These are phyloP conservation scores for Aythya baeri DNA, from an alignment of 2,113 vertebrate species.

Conservation along the genomic window DNA sequence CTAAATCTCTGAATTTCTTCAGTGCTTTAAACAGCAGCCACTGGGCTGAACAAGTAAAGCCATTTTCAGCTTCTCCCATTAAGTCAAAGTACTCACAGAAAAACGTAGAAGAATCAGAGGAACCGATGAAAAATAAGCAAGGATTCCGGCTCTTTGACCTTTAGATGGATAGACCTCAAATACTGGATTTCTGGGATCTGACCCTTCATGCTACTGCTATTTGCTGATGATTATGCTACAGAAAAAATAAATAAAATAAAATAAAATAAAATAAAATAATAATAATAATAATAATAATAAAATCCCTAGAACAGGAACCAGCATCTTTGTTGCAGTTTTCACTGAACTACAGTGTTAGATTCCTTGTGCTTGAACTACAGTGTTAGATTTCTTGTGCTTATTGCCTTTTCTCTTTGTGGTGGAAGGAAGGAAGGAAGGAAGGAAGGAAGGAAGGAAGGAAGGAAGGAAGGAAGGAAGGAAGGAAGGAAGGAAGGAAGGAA, in stretches of 20 bases:
- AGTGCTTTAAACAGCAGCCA: not conserved
- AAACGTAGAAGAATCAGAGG: not conserved
- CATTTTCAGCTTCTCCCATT: not conserved
- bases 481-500: too few relatives aligned
- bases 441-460: too few relatives aligned
- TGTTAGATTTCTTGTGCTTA: not conserved
- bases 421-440: not conserved
- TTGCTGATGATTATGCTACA: not conserved
- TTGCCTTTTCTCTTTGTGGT: not conserved
- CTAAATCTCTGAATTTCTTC: not conserved
- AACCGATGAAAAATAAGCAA: not conserved
- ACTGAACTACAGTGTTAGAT: not conserved
- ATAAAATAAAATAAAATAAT: too few relatives aligned
- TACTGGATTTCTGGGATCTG: not conserved
- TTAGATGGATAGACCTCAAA: rapidly evolving
- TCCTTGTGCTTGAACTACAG: too few relatives aligned
- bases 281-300: too few relatives aligned
- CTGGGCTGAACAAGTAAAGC: not conserved
- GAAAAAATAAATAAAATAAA: too few relatives aligned
- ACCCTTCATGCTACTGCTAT: not conserved
- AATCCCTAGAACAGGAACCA: not conserved
- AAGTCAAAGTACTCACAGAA: not conserved
- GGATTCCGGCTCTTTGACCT: not conserved
- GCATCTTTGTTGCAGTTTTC: not conserved
- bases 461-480: too few relatives aligned